Evolutionary conservation across 1,140 invertebrate genomes (phyloP), one percentile per base, ranked within the genome.

Genomic region (Solen grandis): DNA sequence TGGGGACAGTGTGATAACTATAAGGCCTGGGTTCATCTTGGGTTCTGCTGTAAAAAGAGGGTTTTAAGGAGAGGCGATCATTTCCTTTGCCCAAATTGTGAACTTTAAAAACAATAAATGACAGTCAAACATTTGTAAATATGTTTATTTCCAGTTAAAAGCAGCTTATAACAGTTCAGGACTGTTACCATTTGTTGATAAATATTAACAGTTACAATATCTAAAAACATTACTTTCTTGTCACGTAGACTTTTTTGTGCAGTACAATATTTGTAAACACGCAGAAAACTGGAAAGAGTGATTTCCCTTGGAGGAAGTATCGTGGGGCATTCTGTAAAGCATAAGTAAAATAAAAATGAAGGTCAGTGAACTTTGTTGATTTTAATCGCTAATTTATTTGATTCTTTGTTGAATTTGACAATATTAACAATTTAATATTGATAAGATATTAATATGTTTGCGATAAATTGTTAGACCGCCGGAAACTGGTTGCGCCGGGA

Each of bases 31-130:
- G 63, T 66, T 62, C 59, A 62, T 5, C n/a, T 27, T n/a, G 59
- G 59, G 59, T 65, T 75, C 57, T 65, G 59, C 29, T 22, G 19
- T 19, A 38, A 41, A 29, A 52, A 33, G 4, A n/a, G 27, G 54
- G 72, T 63, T 16, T 13, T 75, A 2, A 75, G 72, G 46, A 25
- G 72, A 2, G 19, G 55, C 13, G 38, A 46, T 27, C 22, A 31
- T 31, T 75, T 75, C 59, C 38, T 50, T 16, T 75, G 72, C 29
- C 57, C 55, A 14, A 57, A 75, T 46, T 75, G 72, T 74, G 46
- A 27, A 25, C n/a, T 55, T 55, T n/a, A 19, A 46, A 46, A 46
- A 46, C 41, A 46, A 46, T 46, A 46, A 46, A 46, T 46, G 41
- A 46, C 41, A 46, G 41, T 19, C 41, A 46, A n/a, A 46, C 41